These are phyloP conservation scores for Sardinella longiceps DNA, from an alignment of 2,797 vertebrate genomes.

Conservation along the genomic window DNA sequence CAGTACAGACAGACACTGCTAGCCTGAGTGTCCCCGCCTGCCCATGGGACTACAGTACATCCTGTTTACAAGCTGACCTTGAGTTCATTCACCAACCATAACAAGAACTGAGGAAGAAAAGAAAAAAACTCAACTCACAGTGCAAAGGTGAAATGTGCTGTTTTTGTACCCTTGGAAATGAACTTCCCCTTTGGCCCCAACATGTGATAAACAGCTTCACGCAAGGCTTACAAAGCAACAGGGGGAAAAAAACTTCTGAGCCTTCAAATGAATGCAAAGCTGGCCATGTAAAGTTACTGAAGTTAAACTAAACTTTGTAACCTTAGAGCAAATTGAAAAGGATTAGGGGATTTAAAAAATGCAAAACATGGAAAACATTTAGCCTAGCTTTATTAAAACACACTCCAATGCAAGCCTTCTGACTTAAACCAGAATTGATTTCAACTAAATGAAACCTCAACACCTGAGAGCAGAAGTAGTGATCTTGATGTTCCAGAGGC, in stretches of 20 bases:
- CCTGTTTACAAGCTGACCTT: conserved; percentile 10
- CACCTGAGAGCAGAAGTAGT: neutral
- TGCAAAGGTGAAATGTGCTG: conserved; percentile 11
- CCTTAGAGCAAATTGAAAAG: neutral
- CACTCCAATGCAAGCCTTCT: neutral
- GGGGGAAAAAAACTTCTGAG: neutral
- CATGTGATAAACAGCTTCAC: neutral
- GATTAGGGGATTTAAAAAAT: too few relatives aligned
- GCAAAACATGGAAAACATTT: too few relatives aligned
- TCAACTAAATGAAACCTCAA: neutral
- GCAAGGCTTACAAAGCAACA: neutral
- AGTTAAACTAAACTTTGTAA: neutral
- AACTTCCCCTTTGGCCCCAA: conserved; percentile 4
- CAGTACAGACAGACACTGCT: neutral
- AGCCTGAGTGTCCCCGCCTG: neutral
- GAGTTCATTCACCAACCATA: conserved; percentile 6
- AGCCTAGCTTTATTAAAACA: too few relatives aligned
- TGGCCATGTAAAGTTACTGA: neutral
- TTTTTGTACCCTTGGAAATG: conserved; percentile 3
- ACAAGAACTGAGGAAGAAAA: neutral
- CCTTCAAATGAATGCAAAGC: neutral
- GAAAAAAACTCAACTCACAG: neutral
- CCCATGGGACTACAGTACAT: conserved; percentile 18
- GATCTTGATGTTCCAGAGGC: neutral
- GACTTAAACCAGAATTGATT: neutral